Conservation (phyloP, 2,888 invertebrate genomes). For the Uloborus plumipes region DNA sequence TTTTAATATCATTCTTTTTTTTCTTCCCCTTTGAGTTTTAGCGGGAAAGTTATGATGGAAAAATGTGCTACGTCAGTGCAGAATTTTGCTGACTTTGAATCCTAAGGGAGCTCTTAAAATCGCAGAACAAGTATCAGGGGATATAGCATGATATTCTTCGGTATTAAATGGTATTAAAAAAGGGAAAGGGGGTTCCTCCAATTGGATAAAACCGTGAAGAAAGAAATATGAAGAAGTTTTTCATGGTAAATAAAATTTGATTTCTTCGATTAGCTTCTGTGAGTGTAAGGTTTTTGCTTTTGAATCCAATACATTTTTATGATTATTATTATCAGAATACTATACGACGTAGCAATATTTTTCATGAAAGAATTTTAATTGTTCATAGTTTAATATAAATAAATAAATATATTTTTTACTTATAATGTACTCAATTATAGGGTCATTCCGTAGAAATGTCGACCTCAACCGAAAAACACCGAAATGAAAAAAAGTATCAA, state of each 20-base stretch:
- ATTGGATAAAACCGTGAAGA: slow-evolving; percentile 8
- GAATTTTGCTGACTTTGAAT: slow-evolving; percentile 40
- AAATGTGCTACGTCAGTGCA: slow-evolving; percentile 40
- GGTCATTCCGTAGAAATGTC: too few relatives aligned
- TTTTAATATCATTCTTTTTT: slow-evolving; percentile 50
- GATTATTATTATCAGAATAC: too few relatives aligned
- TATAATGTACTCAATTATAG: too few relatives aligned
- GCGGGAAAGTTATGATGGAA: slow-evolving; percentile 53
- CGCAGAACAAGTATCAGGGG: slow-evolving; percentile 41
- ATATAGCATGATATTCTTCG: slow-evolving; percentile 46
- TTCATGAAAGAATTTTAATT: too few relatives aligned
- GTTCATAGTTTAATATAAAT: too few relatives aligned
- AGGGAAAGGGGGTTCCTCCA: background rate
- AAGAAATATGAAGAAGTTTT: slow-evolving; percentile 16
- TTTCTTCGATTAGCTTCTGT: background rate
- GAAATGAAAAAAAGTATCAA: too few relatives aligned
- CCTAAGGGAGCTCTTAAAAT: slow-evolving; percentile 42
- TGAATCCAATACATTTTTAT: too few relatives aligned
- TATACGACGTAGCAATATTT: too few relatives aligned
- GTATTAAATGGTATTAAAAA: slow-evolving; percentile 49
- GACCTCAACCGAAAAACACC: too few relatives aligned
- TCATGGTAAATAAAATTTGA: slow-evolving; percentile 33
- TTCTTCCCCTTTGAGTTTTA: slow-evolving; percentile 10
- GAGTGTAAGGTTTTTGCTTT: too few relatives aligned
- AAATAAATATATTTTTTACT: too few relatives aligned